Percentiles rank a stretch among this genome's conserved stretches.
These are phyloP conservation scores for Silurus aristotelis DNA, from an alignment of 2,797 vertebrate species.

Conservation along the genomic window DNA sequence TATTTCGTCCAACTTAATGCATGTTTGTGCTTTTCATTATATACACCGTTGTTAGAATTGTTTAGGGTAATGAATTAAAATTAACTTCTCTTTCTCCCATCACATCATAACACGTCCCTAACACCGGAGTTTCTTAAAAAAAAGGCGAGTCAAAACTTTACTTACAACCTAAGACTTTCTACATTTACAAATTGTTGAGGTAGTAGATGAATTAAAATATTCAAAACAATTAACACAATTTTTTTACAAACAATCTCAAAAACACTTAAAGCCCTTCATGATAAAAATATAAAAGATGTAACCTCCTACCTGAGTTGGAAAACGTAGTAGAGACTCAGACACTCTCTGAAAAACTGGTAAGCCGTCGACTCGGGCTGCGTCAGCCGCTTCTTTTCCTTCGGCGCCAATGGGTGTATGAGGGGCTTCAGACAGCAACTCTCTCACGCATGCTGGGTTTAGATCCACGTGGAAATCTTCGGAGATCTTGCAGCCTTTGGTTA, in stretches of 20 bases:
- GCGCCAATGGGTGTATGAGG: slow-evolving; percentile 61
- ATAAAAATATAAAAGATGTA: neutral
- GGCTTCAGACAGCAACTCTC: slow-evolving; percentile 82
- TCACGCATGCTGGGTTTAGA: slow-evolving; percentile 84
- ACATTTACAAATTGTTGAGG: neutral
- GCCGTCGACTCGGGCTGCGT: slow-evolving; percentile 56
- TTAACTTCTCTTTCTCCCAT: neutral
- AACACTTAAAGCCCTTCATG: neutral
- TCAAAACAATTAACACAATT: neutral
- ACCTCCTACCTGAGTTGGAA: slow-evolving; percentile 81
- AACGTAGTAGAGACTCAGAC: slow-evolving; percentile 79
- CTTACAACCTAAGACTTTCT: neutral
- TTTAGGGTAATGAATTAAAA: neutral
- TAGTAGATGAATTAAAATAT: neutral
- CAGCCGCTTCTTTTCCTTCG: slow-evolving; percentile 54
- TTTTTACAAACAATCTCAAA: neutral
- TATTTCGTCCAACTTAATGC: neutral
- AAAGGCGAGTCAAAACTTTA: too few relatives aligned
- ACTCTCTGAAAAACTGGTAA: slow-evolving; percentile 79
- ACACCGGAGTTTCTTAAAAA: neutral
- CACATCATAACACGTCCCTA: neutral
- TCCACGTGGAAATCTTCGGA: slow-evolving; percentile 95
- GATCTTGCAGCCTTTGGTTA: slow-evolving; percentile 93
- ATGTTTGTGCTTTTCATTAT: neutral
- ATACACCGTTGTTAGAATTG: neutral